These are phyloP conservation scores for Paralichthys olivaceus DNA, from an alignment of 2,113 vertebrate species.

Conservation along the genomic window DNA sequence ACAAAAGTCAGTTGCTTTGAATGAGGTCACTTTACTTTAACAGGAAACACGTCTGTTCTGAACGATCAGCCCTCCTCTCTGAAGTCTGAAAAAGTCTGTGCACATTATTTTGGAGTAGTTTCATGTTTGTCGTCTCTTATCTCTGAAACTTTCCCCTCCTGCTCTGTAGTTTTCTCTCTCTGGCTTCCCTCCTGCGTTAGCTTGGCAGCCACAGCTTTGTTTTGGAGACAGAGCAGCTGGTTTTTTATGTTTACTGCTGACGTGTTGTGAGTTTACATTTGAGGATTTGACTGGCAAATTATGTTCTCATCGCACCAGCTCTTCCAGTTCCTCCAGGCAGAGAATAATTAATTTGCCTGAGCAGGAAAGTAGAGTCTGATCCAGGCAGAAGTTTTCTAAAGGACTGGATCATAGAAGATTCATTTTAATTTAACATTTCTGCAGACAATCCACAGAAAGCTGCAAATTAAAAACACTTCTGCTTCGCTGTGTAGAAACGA, in stretches of 20 bases:
- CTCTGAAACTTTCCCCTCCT: background rate
- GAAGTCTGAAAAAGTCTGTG: background rate
- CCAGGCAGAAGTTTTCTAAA: too few relatives aligned
- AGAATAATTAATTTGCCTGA: background rate
- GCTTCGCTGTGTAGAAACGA: slow-evolving; percentile 13
- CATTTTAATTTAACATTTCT: too few relatives aligned
- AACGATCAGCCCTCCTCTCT: slow-evolving; percentile 6
- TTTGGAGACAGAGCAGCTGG: background rate
- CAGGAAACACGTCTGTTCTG: slow-evolving; percentile 24
- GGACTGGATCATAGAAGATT: background rate
- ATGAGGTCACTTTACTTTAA: background rate
- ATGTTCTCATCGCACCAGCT: background rate
- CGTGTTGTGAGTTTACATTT: background rate
- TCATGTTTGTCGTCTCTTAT: too few relatives aligned
- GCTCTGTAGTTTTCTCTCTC: background rate
- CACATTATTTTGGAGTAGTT: background rate
- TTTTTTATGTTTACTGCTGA: background rate
- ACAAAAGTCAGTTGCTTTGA: too few relatives aligned
- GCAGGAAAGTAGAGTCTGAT: background rate
- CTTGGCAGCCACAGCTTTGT: slow-evolving; percentile 33
- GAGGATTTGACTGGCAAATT: slow-evolving; percentile 46
- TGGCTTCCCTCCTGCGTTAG: background rate
- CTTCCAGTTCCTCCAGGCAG: background rate
- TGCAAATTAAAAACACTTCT: background rate
- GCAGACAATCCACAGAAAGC: background rate